phyloP scores from a whole-genome alignment of 2,797 vertebrate genomes.

The Lepus oiostolus region DNA sequence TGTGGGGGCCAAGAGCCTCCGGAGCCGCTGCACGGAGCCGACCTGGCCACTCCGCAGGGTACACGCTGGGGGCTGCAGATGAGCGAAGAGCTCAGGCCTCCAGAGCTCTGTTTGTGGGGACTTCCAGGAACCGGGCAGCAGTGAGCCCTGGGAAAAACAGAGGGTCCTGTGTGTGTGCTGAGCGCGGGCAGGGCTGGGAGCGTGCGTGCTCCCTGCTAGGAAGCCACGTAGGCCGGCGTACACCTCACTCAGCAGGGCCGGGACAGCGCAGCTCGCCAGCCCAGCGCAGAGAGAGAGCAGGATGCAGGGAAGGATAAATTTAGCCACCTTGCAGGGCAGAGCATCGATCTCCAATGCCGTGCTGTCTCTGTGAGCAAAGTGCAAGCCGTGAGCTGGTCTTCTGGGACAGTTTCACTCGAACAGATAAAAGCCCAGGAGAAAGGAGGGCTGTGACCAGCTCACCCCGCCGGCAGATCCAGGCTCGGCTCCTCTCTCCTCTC shows the following conservation, averaged over 20 bases:
- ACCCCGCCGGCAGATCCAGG: neutral
- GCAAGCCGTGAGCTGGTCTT: slow-evolving; percentile 63
- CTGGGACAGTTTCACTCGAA: slow-evolving; percentile 69
- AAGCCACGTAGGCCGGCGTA: neutral
- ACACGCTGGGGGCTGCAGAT: neutral
- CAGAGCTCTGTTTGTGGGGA: neutral
- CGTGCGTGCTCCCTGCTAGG: neutral
- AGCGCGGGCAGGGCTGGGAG: neutral
- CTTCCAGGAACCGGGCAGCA: neutral
- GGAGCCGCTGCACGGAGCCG: neutral
- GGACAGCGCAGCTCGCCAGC: neutral
- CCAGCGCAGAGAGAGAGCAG: neutral
- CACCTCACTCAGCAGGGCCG: slow-evolving; percentile 31
- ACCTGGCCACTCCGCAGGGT: neutral
- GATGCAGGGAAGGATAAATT: slow-evolving; percentile 73
- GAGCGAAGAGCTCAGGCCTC: neutral
- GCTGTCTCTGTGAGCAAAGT: slow-evolving; percentile 74
- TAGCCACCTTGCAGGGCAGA: slow-evolving; percentile 72
- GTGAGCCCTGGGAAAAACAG: neutral
- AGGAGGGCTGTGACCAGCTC: neutral
- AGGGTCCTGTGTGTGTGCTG: neutral
- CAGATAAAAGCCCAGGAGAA: slow-evolving; percentile 71
- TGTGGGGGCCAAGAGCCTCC: neutral
- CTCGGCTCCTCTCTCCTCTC: neutral
- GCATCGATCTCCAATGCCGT: slow-evolving; percentile 73